Conservation (phyloP, 2,888 invertebrate species). For the Euzophera pinguis region DNA sequence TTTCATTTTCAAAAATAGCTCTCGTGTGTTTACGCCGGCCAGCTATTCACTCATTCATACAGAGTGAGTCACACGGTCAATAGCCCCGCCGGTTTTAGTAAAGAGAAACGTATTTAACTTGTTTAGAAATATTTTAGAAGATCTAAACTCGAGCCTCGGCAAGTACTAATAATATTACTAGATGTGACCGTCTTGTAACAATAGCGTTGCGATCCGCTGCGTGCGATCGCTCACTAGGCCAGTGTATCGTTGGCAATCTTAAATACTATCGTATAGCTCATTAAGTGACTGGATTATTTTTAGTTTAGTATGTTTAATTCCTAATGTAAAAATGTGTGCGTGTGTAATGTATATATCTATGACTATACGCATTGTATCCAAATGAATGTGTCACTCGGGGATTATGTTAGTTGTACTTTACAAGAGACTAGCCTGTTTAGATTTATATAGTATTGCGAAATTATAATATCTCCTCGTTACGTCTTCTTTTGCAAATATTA, state of each 20-base stretch:
- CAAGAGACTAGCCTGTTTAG: constrained; percentile 34
- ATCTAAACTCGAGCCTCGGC: constrained; percentile 62
- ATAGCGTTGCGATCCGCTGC: constrained; percentile 36
- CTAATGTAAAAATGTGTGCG: constrained; percentile 76
- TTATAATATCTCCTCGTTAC: constrained; percentile 47
- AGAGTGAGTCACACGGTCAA: no score
- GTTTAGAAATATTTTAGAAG: constrained; percentile 66
- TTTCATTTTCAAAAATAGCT: no score
- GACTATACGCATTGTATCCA: constrained; percentile 58
- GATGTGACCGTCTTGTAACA: constrained; percentile 52
- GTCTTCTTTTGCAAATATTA: constrained; percentile 68
- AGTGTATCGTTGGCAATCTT: constrained; percentile 75
- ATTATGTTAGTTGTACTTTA: constrained; percentile 56
- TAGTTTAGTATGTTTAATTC: constrained; percentile 70
- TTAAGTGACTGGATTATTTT: constrained; percentile 77
- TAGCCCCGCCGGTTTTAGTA: no score
- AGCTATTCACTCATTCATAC: no score
- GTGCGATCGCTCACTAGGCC: constrained; percentile 54
- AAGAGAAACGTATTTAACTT: constrained; percentile 50
- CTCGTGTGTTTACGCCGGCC: no score
- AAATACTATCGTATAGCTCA: constrained; percentile 70
- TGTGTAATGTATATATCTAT: constrained; percentile 72
- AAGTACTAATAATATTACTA: constrained; percentile 50
- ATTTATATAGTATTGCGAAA: constrained; percentile 40
- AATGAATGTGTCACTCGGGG: constrained; percentile 44